Evolutionary conservation across 2,888 invertebrate species (phyloP), one percentile per base, ranked within the genome.

Genomic region (Temnothorax ravouxi): DNA sequence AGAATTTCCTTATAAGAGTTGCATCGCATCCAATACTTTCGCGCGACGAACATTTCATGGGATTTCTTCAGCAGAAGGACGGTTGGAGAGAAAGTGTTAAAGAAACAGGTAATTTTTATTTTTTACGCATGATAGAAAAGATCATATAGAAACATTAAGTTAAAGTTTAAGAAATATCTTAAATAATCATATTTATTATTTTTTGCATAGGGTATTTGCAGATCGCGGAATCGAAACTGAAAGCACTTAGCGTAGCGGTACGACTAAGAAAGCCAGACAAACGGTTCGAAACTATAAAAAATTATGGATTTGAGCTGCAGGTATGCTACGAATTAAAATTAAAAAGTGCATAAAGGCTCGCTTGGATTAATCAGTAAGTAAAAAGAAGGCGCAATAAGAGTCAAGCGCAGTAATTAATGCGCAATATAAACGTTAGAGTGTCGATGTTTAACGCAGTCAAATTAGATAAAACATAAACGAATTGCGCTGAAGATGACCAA

Each of bases 21-120:
- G 97, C 97, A 0, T 97, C 97, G 0, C 98, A 98, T 94, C 97
- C 97, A 0, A 94, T 96, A 67, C 95, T 98, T 4, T 97, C 97
- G 89, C 96, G 96, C 91, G 97, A 98, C 92, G 96, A 96, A 89
- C 97, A 97, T 93, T 97, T 98, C 92, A 96, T 97, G 88, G 97
- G 97, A 91, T 98, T 98, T 93, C 95, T 98, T 18, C 97, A 97
- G 92, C 96, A 97, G 92, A 97, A 97, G 88, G 97, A 97, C 87
- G 97, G 97, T 0, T 98, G 98, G 98, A 96, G 97, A 92, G 97
- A 97, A 91, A 96, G 96, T 38, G 96, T 97, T 81, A 97, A 97
- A 93, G 96, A 97, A 87, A 97, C 97, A 91, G 97, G 97, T 96
- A 94, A 67, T 66, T 88, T 92, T 81, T 59, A 76, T 54, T 62